Conservation (phyloP, 1,140 invertebrate genomes). For the Drosophila ercepeae region DNA sequence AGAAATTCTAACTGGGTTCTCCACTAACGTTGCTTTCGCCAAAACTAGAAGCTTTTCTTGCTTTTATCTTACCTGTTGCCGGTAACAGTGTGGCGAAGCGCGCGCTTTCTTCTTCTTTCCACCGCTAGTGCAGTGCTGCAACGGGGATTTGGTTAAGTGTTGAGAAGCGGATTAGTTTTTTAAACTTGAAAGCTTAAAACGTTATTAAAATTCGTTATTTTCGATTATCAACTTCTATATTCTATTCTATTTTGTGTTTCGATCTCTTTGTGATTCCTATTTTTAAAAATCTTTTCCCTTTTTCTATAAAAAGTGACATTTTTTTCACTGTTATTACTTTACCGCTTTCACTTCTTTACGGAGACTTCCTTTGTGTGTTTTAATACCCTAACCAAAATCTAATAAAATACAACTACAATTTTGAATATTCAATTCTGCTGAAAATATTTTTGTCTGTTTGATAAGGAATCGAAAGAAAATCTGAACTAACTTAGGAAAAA, state of each 20-base stretch:
- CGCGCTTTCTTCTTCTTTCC: neutral
- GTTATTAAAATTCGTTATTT: too few species aligned
- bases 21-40: neutral
- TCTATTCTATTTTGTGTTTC: too few species aligned
- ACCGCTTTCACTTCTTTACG: neutral
- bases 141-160: neutral
- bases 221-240: too few species aligned
- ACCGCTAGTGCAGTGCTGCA: neutral
- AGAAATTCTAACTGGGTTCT: neutral
- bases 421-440: neutral
- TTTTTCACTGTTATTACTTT: neutral
- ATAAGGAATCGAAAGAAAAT: neutral
- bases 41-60: neutral
- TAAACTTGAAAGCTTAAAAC: neutral
- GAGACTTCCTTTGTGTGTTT: neutral
- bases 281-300: too few species aligned
- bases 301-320: too few species aligned
- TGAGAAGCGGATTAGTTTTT: neutral
- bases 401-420: neutral
- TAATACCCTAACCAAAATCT: neutral
- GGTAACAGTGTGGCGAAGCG: conserved; percentile 9
- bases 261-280: too few species aligned
- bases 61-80: conserved; percentile 8
- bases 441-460: neutral
- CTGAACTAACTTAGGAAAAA: neutral